Base-by-base conservation (phyloP, 2,797 vertebrate genomes). In the Macroramphosus scolopax region DNA sequence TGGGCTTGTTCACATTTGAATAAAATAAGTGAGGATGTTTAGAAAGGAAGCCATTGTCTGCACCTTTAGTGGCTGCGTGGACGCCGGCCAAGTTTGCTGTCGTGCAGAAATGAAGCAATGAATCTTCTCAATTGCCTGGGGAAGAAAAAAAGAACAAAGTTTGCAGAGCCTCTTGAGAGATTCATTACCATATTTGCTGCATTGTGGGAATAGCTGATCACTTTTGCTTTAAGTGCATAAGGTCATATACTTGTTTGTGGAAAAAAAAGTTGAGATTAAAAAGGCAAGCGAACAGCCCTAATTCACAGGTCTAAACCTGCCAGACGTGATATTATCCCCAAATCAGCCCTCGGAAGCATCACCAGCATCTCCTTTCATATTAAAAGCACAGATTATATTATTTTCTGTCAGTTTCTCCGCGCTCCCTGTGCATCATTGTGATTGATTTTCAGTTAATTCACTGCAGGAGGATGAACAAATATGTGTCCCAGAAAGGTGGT, bases 361-460 rank as follows among this genome's bases (percentile, higher is more conserved):
- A 49, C 37, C 38, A 63, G 43, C 40, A 46, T 75, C 61, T 57
- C 61, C 35, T 26, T 46, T 37, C 38, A 83, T 79, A 59, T 79
- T 63, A 72, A 81, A 80, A 78, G 72, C 68, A 73, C 59, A 61
- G 49, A 76, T 79, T 60, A 48, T 56, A 72, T 81, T 81, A 61
- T 81, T 82, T 77, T 76, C 58, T 75, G 74, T 76, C 76, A 79
- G 43, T 60, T 68, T 72, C 41, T 60, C 30, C 50, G 18, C 12
- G 10, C 61, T 70, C 25, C 38, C 42, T 43, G 59, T 61, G 68
- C 63, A 74, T 83, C 68, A 79, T n/a, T 1, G 9, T 51, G 81
- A 87, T 77, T 78, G 77, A 82, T 86, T 83, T 77, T 64, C 51
- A 49, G 56, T 72, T 76, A 72, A 75, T 63, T 80, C 68, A 51